Evolutionary conservation across 1,140 invertebrate species (phyloP).

Genomic region (Drosophila bipectinata): DNA sequence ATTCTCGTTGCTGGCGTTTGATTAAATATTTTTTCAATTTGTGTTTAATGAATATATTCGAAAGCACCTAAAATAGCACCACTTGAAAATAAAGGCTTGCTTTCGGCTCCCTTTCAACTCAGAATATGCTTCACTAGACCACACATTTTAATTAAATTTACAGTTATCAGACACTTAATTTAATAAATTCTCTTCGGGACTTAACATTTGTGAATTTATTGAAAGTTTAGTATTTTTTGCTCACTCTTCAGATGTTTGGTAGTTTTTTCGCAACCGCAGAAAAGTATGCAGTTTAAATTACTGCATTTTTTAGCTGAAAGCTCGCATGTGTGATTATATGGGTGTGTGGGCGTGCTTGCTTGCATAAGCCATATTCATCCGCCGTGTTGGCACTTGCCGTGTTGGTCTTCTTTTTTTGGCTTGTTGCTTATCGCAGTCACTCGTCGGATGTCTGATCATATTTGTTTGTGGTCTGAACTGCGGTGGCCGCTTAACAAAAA

Average conservation of each 20-base stretch:
- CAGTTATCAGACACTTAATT: constrained; percentile 6
- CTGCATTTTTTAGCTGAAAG: constrained; percentile 34
- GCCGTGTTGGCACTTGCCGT: constrained; percentile 65
- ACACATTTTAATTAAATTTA: constrained; percentile 9
- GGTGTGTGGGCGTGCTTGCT: constrained; percentile 19
- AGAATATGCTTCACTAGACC: neutral
- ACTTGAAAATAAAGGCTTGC: neutral
- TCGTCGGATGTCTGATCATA: constrained; percentile 77
- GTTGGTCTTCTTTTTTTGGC: constrained; percentile 36
- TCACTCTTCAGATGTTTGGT: neutral
- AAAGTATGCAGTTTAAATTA: constrained; percentile 58
- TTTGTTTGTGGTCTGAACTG: constrained; percentile 73
- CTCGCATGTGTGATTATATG: constrained; percentile 32
- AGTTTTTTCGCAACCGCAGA: constrained; percentile 45
- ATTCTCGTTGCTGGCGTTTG: constrained; percentile 27
- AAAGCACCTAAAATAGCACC: constrained; percentile 6
- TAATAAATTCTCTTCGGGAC: neutral
- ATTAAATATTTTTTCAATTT: constrained; percentile 56
- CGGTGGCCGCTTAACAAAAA: constrained; percentile 68
- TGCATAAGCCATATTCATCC: constrained; percentile 66
- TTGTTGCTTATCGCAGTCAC: constrained; percentile 59
- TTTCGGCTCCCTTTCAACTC: neutral
- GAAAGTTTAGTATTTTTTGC: constrained; percentile 13
- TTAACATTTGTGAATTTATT: constrained; percentile 3
- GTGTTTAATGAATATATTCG: constrained; percentile 24